Evolutionary conservation across 2,888 invertebrate species (phyloP).

Genomic region (Phalera bucephala): DNA sequence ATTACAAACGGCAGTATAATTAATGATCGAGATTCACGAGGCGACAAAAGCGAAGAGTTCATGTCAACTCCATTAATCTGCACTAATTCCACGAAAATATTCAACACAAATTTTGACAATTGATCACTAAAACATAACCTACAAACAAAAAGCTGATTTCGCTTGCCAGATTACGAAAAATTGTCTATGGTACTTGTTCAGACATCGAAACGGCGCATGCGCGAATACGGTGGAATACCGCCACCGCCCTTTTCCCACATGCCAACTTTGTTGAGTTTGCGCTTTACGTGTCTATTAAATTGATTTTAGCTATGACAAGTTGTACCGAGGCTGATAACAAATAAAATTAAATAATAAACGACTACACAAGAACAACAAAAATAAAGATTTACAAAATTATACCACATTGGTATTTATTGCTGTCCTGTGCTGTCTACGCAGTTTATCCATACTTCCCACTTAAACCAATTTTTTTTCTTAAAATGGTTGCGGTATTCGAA

Average conservation of each 20-base stretch:
- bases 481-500: too few species aligned
- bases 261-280: slow-evolving; percentile 26
- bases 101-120: slow-evolving; percentile 74
- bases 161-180: slow-evolving; percentile 54
- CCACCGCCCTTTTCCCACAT: slow-evolving; percentile 7
- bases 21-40: slow-evolving; percentile 30
- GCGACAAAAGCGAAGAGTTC: slow-evolving; percentile 32
- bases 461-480: too few species aligned
- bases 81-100: slow-evolving; percentile 55
- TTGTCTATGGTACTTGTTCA: slow-evolving; percentile 58
- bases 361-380: too few species aligned
- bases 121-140: slow-evolving; percentile 78
- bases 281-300: slow-evolving; percentile 22
- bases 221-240: slow-evolving; percentile 25
- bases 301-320: slow-evolving; percentile 18
- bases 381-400: too few species aligned
- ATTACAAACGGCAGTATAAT: slow-evolving; percentile 25
- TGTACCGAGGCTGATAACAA: background rate
- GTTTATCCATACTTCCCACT: too few species aligned
- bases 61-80: slow-evolving; percentile 49
- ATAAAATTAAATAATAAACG: too few species aligned
- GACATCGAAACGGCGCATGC: slow-evolving; percentile 53
- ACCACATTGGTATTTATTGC: too few species aligned
- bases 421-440: too few species aligned
- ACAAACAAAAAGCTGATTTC: slow-evolving; percentile 59